Evolutionary conservation across 2,113 vertebrate species (phyloP).

Genomic region (Puma concolor): DNA sequence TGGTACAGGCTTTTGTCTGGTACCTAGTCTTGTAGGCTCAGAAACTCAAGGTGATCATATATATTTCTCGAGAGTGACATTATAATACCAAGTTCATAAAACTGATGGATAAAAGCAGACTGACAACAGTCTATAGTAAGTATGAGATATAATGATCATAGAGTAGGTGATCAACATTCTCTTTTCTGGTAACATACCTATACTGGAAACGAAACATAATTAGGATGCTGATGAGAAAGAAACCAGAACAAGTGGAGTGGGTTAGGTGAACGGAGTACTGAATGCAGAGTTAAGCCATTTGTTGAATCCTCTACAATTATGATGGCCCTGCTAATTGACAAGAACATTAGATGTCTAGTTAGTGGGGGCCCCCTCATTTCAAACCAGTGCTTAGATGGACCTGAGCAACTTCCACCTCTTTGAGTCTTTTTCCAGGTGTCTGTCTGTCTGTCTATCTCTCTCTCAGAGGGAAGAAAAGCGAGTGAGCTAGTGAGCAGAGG

Average conservation of each 20-base stretch:
- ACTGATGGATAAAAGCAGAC: constrained; percentile 9
- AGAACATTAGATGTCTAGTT: background rate
- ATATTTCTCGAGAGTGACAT: background rate
- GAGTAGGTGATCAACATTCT: background rate
- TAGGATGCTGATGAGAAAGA: constrained; percentile 26
- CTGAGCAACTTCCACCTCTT: background rate
- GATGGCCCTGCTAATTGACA: background rate
- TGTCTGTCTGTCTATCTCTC: background rate
- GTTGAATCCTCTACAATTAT: background rate
- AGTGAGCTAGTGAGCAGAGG: too few relatives aligned
- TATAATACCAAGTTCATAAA: background rate
- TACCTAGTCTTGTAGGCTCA: background rate
- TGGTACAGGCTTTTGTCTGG: background rate
- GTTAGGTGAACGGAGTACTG: background rate
- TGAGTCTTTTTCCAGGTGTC: background rate
- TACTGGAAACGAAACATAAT: background rate
- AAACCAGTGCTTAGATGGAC: background rate
- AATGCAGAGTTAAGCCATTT: background rate
- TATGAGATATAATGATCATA: background rate
- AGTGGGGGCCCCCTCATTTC: background rate
- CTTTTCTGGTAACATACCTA: background rate
- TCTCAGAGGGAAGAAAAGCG: too few relatives aligned
- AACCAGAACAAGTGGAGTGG: background rate
- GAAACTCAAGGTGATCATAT: background rate
- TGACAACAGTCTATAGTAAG: background rate